A percentile compares a stretch with the other conserved stretches of the same genome.
Conservation (phyloP, 1,140 invertebrate genomes). For the Stenopsyche tienmushanensis region DNA sequence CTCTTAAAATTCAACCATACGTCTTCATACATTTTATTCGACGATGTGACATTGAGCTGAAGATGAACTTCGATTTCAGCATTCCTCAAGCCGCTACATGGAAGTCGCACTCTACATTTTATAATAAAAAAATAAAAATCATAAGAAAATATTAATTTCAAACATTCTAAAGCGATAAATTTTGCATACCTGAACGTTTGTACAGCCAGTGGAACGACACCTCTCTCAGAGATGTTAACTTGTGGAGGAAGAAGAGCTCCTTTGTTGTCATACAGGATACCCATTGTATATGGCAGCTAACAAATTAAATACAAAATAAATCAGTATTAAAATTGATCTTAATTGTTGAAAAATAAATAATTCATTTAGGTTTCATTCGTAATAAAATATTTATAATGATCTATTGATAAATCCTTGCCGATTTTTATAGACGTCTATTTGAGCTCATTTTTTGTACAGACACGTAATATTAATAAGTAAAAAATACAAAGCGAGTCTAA, state of each 20-base stretch:
- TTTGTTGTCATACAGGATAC: constrained; percentile 72
- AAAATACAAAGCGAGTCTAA: no score
- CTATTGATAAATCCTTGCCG: not conserved
- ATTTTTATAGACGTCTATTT: no score
- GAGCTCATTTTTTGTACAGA: no score
- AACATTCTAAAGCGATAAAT: no score
- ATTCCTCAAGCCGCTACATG: constrained; percentile 74
- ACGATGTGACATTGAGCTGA: constrained; percentile 72
- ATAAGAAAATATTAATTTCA: not conserved
- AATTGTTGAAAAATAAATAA: no score
- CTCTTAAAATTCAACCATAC: constrained; percentile 77
- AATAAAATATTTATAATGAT: not conserved
- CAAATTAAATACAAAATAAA: constrained; percentile 40
- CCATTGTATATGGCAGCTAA: constrained; percentile 76
- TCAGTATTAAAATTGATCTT: constrained; percentile 42
- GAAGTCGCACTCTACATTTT: constrained; percentile 66
- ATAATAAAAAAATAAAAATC: not conserved
- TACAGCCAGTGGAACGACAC: constrained; percentile 71
- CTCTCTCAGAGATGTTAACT: constrained; percentile 77
- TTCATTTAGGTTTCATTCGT: not conserved
- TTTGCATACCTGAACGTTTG: constrained; percentile 72
- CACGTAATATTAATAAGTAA: no score
- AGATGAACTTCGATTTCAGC: constrained; percentile 76
- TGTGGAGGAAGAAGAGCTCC: constrained; percentile 72
- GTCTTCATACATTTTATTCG: constrained; percentile 66